Conservation (phyloP, 2,888 invertebrate species). For the Dastarcus helophoroides region DNA sequence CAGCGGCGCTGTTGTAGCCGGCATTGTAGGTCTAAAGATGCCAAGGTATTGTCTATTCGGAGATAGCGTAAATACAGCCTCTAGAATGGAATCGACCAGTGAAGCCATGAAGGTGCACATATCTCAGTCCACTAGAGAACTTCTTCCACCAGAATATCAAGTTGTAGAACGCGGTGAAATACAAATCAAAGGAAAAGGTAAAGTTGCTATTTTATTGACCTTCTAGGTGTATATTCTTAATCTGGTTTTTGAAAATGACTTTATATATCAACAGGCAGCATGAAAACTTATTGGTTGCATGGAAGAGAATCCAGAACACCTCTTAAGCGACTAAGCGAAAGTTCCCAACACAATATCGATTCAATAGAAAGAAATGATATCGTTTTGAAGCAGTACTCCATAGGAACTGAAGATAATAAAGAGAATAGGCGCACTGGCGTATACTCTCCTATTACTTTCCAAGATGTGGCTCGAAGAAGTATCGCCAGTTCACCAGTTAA, state of each 20-base stretch:
- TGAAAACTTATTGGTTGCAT: conserved; percentile 85
- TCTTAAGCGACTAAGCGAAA: conserved; percentile 25
- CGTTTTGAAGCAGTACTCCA: conserved; percentile 13
- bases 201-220: neutral
- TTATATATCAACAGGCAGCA: conserved; percentile 45
- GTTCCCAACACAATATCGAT: conserved; percentile 22
- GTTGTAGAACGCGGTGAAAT: conserved; percentile 73
- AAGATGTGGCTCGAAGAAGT: conserved; percentile 70
- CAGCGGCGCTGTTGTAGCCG: conserved; percentile 85
- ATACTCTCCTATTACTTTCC: conserved; percentile 76
- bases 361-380: conserved; percentile 4
- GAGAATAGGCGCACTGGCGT: conserved; percentile 52
- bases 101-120: conserved; percentile 92
- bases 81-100: conserved; percentile 86
- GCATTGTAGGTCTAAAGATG: conserved; percentile 91
- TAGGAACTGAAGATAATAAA: conserved; percentile 8
- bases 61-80: conserved; percentile 84
- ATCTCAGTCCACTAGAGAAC: conserved; percentile 74
- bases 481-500: conserved; percentile 65
- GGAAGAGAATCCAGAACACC: conserved; percentile 57
- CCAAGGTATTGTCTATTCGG: conserved; percentile 81
- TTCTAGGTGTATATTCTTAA: neutral
- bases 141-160: conserved; percentile 62
- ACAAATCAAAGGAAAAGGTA: conserved; percentile 86
- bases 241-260: no score